phyloP scores from a whole-genome alignment of 2,113 vertebrate species.

The Cynopterus brachyotis region DNA sequence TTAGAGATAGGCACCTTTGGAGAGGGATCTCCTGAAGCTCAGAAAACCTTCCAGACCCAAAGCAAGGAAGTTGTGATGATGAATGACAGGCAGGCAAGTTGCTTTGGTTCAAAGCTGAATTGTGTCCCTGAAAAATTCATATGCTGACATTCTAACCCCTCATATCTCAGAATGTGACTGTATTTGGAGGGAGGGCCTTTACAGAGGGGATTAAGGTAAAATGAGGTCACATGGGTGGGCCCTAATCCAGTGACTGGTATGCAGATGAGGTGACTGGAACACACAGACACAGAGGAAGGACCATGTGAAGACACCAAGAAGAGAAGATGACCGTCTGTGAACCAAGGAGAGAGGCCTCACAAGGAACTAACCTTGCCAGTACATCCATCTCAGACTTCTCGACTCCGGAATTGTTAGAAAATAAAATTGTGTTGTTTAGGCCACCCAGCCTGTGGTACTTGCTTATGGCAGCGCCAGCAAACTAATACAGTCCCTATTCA shows the following conservation, averaged over 20 bases:
- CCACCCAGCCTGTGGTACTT: not conserved
- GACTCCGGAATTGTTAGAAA: not conserved
- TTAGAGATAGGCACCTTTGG: not conserved
- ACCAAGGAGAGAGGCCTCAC: not conserved
- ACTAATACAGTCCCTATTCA: not conserved
- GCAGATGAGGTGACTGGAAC: not conserved
- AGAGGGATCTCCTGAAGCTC: not conserved
- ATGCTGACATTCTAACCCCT: not conserved
- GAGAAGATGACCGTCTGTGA: fast-evolving
- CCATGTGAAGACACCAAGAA: fast-evolving
- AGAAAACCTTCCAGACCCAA: not conserved
- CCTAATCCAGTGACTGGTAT: not conserved
- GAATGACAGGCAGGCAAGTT: not conserved
- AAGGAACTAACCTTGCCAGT: not conserved
- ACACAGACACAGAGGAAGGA: not conserved
- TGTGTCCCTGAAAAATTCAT: not conserved
- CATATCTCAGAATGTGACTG: too few relatives aligned
- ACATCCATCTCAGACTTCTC: not conserved
- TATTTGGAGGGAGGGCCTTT: not conserved
- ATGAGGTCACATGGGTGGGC: not conserved
- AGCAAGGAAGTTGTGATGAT: not conserved
- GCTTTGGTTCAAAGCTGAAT: not conserved
- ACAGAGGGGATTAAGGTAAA: not conserved
- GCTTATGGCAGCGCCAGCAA: not conserved
- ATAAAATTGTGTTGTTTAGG: not conserved